Conservation (phyloP, 1,140 invertebrate species). For the Neuroterus valhalla region DNA sequence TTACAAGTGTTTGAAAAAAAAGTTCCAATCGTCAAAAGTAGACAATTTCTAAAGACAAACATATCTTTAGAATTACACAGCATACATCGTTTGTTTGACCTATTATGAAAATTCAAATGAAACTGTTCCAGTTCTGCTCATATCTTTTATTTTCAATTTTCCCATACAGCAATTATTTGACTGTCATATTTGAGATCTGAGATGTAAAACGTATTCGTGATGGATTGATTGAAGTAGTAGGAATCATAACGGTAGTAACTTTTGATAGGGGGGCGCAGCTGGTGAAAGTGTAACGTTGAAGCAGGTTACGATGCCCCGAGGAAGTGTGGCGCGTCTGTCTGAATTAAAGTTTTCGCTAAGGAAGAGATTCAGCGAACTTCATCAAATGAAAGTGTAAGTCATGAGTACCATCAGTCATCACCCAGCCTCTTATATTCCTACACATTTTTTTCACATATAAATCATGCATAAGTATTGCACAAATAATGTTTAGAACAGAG, state of each 20-base stretch:
- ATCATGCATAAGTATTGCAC: neutral
- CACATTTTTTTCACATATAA: no score
- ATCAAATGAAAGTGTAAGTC: constrained; percentile 26
- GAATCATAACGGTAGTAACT: neutral
- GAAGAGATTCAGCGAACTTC: constrained; percentile 21
- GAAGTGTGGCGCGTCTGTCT: neutral
- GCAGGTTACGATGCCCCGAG: neutral
- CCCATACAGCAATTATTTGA: no score
- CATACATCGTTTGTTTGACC: no score
- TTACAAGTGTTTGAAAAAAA: no score
- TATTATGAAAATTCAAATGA: no score
- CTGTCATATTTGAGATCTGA: no score
- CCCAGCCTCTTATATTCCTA: neutral
- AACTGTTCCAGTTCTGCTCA: no score
- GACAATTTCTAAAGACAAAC: no score
- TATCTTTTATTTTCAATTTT: no score
- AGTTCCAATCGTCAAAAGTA: no score
- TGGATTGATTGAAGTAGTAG: neutral
- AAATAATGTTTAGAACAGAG: neutral
- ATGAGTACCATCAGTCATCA: neutral
- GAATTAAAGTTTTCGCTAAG: constrained; percentile 6
- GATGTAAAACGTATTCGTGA: no score
- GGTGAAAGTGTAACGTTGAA: constrained; percentile 16
- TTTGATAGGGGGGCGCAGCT: constrained; percentile 9
- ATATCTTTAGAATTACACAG: no score